Evolutionary conservation across 2,797 vertebrate genomes (phyloP).

Genomic region (Syndactyla subalaris): DNA sequence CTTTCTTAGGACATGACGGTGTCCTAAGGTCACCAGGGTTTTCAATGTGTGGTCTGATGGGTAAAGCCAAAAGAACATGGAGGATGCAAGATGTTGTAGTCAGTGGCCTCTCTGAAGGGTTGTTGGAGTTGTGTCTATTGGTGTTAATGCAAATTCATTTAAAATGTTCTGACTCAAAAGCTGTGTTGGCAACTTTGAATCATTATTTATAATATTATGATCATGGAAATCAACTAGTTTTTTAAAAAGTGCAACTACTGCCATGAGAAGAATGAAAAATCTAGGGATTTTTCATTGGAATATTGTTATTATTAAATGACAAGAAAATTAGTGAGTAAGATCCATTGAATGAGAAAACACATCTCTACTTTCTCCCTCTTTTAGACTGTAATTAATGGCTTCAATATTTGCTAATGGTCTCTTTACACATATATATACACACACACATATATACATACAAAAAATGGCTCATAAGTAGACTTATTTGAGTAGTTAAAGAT

Average conservation of each 20-base stretch:
- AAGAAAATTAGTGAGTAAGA: conserved; percentile 39
- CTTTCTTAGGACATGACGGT: background rate
- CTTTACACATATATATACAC: background rate
- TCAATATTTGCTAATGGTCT: conserved; percentile 14
- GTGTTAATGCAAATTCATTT: background rate
- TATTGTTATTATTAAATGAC: conserved; percentile 57
- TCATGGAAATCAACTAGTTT: background rate
- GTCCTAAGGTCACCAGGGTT: background rate
- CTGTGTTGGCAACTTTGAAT: background rate
- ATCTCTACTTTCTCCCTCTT: background rate
- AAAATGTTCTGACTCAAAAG: background rate
- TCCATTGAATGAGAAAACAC: conserved; percentile 51
- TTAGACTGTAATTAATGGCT: conserved; percentile 39
- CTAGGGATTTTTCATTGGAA: background rate
- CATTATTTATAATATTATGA: background rate
- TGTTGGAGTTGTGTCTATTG: background rate
- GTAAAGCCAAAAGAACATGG: background rate
- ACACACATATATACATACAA: background rate
- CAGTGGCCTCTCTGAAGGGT: background rate
- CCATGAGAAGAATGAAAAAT: background rate
- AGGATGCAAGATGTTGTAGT: background rate
- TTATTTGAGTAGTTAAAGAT: conserved; percentile 26
- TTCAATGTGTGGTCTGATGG: background rate
- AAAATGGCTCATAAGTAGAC: background rate
- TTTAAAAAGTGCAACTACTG: background rate